Percentiles rank a stretch among this genome's conserved stretches.
phyloP scores from a whole-genome alignment of 2,113 vertebrate genomes.

The Sturnus vulgaris region DNA sequence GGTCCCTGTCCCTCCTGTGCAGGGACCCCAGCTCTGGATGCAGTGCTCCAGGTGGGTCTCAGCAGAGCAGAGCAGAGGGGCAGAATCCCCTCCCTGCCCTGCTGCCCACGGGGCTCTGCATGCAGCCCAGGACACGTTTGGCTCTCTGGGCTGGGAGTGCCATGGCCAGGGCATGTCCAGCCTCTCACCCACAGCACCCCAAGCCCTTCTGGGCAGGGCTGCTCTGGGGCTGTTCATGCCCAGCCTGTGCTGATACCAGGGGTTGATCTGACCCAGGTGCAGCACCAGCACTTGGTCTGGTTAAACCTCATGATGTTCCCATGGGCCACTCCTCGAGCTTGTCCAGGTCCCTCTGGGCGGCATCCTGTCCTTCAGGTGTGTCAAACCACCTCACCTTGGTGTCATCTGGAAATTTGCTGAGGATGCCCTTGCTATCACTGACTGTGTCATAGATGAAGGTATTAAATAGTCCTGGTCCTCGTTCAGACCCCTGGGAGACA shows the following conservation, averaged over 20 bases:
- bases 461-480: not conserved
- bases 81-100: not conserved
- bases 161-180: not conserved
- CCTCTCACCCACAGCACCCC: not conserved
- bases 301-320: not conserved
- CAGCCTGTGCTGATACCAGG: not conserved
- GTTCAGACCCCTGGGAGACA: too few relatives aligned
- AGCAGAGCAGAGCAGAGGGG: not conserved
- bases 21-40: not conserved
- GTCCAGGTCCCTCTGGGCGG: not conserved
- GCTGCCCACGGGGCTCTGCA: too few relatives aligned
- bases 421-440: not conserved
- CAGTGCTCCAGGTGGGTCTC: not conserved
- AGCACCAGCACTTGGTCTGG: not conserved
- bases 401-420: not conserved
- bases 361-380: not conserved
- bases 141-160: too few relatives aligned
- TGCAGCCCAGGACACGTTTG: too few relatives aligned
- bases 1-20: not conserved
- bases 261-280: accelerated
- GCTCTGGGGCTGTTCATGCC: not conserved
- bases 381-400: not conserved
- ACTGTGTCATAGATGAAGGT: not conserved
- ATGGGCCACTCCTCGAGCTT: accelerated
- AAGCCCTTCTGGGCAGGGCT: not conserved